These are phyloP conservation scores for Megaceryle maxima DNA, from an alignment of 2,113 vertebrate genomes.

Conservation along the genomic window DNA sequence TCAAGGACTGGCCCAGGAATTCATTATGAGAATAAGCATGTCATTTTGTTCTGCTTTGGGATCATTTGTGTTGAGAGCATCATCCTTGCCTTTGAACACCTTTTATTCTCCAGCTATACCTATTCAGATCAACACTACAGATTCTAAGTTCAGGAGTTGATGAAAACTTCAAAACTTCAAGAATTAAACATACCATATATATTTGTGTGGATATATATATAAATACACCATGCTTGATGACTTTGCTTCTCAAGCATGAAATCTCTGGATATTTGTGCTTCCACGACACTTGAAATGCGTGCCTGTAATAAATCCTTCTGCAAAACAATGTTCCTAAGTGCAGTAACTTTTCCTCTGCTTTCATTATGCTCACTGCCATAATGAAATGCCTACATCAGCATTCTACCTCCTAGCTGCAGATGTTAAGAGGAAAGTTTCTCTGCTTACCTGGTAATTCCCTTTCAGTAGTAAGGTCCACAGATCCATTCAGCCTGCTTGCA, in stretches of 20 bases:
- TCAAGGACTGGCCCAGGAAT: neutral
- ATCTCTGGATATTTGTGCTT: neutral
- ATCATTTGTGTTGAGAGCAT: neutral
- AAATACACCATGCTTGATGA: neutral
- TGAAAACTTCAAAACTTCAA: neutral
- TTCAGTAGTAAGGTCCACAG: constrained; percentile 50
- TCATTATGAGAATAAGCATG: neutral
- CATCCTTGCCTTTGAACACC: neutral
- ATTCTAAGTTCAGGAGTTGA: neutral
- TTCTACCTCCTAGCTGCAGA: constrained; percentile 28
- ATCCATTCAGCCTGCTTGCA: constrained; percentile 58
- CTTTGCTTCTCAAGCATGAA: neutral
- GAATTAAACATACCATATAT: neutral
- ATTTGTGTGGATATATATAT: neutral
- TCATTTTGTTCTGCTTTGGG: neutral
- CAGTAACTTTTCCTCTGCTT: neutral
- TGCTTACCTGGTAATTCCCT: constrained; percentile 54
- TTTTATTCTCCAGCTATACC: neutral
- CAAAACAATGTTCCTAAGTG: neutral
- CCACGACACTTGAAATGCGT: neutral
- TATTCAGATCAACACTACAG: neutral
- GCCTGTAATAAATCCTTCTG: neutral
- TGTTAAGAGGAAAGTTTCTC: constrained; percentile 1
- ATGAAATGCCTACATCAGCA: neutral
- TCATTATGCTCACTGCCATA: neutral